A percentile compares a stretch with the other conserved stretches of the same genome.
Conservation (phyloP, 2,888 invertebrate species). For the Macrophya alboannulata region DNA sequence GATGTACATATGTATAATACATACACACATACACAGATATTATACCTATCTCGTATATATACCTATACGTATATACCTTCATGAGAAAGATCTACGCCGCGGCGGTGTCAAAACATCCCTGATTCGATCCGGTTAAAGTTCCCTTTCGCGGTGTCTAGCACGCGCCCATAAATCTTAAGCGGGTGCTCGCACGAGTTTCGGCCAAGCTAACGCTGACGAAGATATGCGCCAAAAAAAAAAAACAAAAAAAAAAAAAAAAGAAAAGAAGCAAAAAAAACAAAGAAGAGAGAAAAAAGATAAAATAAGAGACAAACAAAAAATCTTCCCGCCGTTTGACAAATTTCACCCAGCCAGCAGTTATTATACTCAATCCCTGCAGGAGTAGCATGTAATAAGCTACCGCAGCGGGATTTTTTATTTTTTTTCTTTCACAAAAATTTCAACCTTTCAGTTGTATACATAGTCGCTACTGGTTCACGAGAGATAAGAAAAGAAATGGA, state of each 20-base stretch:
- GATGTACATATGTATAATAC: background rate
- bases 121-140: slow-evolving; percentile 47
- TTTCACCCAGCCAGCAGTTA: background rate
- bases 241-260: background rate
- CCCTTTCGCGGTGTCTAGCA: slow-evolving; percentile 35
- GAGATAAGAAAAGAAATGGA: background rate
- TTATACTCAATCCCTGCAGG: background rate
- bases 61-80: background rate
- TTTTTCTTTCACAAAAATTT: background rate
- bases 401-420: background rate
- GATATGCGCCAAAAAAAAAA: slow-evolving; percentile 10
- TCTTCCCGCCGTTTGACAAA: slow-evolving; percentile 36
- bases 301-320: background rate
- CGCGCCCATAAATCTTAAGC: slow-evolving; percentile 19
- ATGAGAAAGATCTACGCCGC: slow-evolving; percentile 17
- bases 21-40: background rate
- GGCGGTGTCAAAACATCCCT: slow-evolving; percentile 50
- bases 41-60: background rate
- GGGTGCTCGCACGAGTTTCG: slow-evolving; percentile 1
- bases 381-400: slow-evolving; percentile 5
- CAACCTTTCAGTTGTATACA: background rate
- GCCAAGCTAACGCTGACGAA: slow-evolving; percentile 34
- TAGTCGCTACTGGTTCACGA: background rate
- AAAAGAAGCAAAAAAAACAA: background rate
- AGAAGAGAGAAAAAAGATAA: background rate